Evolutionary conservation across 53 echinoderm and acorn worm genomes (phyloP), one percentile per base, ranked within the genome.

Genomic region (Paracentrotus lividus): DNA sequence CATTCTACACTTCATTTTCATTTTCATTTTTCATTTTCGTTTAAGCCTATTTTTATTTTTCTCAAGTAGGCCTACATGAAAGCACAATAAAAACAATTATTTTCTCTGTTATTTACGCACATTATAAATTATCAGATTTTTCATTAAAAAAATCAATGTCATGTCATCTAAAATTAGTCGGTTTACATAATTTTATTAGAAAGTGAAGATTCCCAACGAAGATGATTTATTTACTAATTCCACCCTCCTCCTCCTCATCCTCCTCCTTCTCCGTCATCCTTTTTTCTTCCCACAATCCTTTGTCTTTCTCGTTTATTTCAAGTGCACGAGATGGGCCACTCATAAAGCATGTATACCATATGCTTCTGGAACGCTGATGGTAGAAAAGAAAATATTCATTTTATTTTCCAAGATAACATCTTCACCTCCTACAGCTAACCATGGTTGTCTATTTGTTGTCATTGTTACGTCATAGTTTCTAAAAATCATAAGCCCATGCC

Each of bases 381-480:
- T 77, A 77, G 77, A 77, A 77, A 77, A 43, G 8, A 77, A 24
- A 77, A 77, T 24, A 77, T 77, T 24, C 43, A 13, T 43, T 42
- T 42, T 43, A 21, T 77, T 67, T 66, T 66, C 8, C 23, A 9
- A 31, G 66, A 66, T 66, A 66, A 26, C 32, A 31, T 49, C 6
- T 49, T 32, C 66, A 1, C 7, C 7, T 14, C 67, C 14, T 32
- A 34, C 67, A 67, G 33, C 67, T 67, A 67, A 31, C 77, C 23
- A 77, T 23, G 3, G 77, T 43, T 43, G 42, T 77, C 6, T 77
- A 77, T 77, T 77, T 77, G 43, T 77, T 77, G 43, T 77, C 77
- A 77, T 77, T 77, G 16, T 77, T 77, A 77, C 77, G 77, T 77
- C 77, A 77, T 15, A 29, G 21, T 42, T 42, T 77, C 43, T 77